A percentile compares a stretch with the other conserved stretches of the same genome.
Conservation (phyloP, 2,888 invertebrate genomes). For the Rhamnusium bicolor region DNA sequence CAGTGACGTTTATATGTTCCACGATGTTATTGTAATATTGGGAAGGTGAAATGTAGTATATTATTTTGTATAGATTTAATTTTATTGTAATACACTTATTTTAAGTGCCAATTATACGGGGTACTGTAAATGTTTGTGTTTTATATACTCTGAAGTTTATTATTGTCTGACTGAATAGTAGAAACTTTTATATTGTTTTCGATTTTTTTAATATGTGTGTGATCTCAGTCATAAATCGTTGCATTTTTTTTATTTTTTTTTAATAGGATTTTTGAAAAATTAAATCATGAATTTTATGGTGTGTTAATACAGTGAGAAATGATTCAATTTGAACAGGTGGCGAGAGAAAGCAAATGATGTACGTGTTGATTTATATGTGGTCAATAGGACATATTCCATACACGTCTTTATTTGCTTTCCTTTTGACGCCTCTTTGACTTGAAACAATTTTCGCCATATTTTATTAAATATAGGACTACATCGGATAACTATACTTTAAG, state of each 20-base stretch:
- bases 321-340: too few species aligned
- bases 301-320: too few species aligned
- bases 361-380: too few species aligned
- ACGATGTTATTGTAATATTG: neutral
- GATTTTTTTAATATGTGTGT: neutral
- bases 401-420: too few species aligned
- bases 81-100: slow-evolving; percentile 24
- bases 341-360: too few species aligned
- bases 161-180: neutral
- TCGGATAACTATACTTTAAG: too few species aligned
- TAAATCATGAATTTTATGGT: too few species aligned
- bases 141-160: slow-evolving; percentile 14
- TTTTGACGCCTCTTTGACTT: too few species aligned
- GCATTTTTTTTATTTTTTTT: neutral
- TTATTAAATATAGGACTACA: too few species aligned
- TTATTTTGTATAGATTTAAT: slow-evolving; percentile 24
- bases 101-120: slow-evolving; percentile 30
- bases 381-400: too few species aligned
- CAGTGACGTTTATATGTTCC: neutral
- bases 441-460: too few species aligned
- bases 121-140: slow-evolving; percentile 24
- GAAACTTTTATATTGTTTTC: neutral
- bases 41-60: slow-evolving; percentile 1
- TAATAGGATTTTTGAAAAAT: neutral
- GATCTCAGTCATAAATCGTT: neutral